Evolutionary conservation across 2,888 invertebrate species (phyloP), one percentile per base, ranked within the genome.

Genomic region (Nezara viridula): DNA sequence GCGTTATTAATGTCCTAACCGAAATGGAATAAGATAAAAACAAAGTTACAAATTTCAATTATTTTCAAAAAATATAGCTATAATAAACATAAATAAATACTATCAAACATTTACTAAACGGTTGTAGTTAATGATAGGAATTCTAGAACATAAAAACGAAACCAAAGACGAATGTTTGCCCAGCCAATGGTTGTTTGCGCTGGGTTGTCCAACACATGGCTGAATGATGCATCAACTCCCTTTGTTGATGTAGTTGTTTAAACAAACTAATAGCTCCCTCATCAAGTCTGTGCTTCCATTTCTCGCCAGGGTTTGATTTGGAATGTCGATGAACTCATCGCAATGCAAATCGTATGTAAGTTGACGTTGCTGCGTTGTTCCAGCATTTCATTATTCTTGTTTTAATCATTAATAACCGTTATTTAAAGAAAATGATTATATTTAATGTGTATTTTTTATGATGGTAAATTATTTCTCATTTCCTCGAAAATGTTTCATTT

Each of bases 231-330:
- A 66, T 66, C 66, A 73, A 37, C 66, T 16, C 66, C 19, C 66
- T 73, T 7, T 73, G 66, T 73, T 73, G 66, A 37, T 73, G 5
- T 81, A 47, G 44, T 47, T 47, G 81, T 81, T 81, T 44, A 4
- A 81, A 81, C 81, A 81, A 81, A 81, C 81, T 81, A 47, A 81
- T 47, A 81, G 44, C 44, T 47, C 37, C 32, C 37, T 73, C 40
- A 81, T 81, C 44, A 81, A 44, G n/a, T 81, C 81, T 10, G 4
- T 24, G 37, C 81, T 44, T 24, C 81, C 81, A 24, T 81, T 44
- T 47, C 81, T 81, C 44, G 44, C 12, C 40, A 14, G 4, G 81
- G n/a, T 81, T 44, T 47, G 44, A 81, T 81, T 81, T 81, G 44
- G n/a, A 81, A 81, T 81, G 44, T 47, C 81, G 44, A 81, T 81